These are phyloP conservation scores for Anarrhichthys ocellatus DNA, from an alignment of 2,113 vertebrate genomes.

Conservation along the genomic window DNA sequence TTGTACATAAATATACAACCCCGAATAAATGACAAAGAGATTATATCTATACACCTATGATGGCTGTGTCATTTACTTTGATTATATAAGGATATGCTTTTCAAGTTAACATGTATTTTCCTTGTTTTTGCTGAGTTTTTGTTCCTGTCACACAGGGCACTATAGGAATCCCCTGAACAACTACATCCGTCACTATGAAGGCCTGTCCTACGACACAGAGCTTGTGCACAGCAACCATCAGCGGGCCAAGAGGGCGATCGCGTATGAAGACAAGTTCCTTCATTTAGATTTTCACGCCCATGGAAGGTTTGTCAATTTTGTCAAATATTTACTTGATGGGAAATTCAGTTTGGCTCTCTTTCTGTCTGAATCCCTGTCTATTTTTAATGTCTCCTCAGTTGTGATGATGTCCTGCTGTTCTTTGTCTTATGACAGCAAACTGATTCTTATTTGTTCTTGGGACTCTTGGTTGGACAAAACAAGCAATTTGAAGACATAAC, in stretches of 20 bases:
- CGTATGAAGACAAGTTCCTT: constrained; percentile 91
- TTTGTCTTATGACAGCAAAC: not conserved
- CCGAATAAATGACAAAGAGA: not conserved
- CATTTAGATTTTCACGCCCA: constrained; percentile 95
- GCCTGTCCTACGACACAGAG: constrained; percentile 92
- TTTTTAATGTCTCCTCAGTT: not conserved
- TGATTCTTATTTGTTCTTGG: not conserved
- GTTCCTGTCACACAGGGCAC: constrained; percentile 84
- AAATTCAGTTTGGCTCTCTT: constrained; percentile 24
- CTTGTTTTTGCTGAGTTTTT: not conserved
- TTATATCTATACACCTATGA: not conserved
- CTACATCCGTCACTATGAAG: constrained; percentile 97
- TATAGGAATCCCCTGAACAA: constrained; percentile 97
- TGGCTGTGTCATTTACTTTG: not conserved
- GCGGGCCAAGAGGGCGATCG: constrained; percentile 93
- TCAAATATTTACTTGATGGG: not conserved
- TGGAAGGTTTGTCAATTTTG: constrained; percentile 88
- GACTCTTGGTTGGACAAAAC: constrained; percentile 1
- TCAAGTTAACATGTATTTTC: not conserved
- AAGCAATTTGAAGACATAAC: not conserved
- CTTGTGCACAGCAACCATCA: constrained; percentile 93
- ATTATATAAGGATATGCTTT: not conserved
- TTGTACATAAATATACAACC: not conserved
- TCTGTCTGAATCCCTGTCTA: not conserved
- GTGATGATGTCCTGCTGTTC: not conserved